Evolutionary conservation across 2,113 vertebrate species (phyloP).

Genomic region (Oenanthe melanoleuca): DNA sequence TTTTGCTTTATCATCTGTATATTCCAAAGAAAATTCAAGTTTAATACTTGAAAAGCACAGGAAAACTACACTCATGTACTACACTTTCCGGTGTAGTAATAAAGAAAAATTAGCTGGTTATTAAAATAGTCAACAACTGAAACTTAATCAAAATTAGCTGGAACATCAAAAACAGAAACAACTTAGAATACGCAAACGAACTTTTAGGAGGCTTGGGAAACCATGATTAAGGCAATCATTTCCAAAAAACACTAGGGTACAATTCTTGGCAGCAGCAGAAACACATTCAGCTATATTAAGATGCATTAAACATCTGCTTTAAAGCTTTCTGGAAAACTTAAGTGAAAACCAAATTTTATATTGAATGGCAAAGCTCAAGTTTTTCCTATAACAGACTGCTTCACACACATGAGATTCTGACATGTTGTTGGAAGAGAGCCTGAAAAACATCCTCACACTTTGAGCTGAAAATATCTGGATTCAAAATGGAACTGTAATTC

Average conservation of each 20-base stretch:
- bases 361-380: background rate
- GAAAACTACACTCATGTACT: background rate
- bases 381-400: background rate
- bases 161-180: background rate
- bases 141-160: background rate
- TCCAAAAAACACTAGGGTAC: background rate
- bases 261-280: background rate
- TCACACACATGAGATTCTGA: background rate
- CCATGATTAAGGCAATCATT: background rate
- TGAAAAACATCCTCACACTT: background rate
- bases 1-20: background rate
- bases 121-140: background rate
- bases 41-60: background rate
- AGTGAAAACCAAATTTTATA: background rate
- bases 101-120: background rate
- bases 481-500: background rate
- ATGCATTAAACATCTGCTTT: background rate
- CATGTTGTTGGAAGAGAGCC: constrained; percentile 12
- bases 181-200: background rate
- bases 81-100: background rate
- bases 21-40: background rate
- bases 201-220: background rate
- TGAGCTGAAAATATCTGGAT: background rate
- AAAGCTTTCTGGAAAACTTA: constrained; percentile 25
- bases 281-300: background rate